Evolutionary conservation across 64 coral and sea anemone species (phyloP), one percentile per base, ranked within the genome.

Genomic region (Porites lutea): DNA sequence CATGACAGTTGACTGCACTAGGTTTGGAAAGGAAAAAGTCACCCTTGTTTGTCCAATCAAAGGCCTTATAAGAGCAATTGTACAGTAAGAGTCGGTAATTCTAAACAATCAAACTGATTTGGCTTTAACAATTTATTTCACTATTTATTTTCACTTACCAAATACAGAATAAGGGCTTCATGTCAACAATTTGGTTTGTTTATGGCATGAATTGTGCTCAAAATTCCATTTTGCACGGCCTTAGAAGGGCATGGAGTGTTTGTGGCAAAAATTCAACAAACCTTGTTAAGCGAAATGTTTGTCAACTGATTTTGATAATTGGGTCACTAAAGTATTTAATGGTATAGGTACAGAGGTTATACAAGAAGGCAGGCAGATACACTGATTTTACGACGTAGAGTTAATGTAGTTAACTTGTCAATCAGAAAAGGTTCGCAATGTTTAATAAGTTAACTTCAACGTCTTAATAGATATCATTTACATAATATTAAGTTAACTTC

Each of bases 1-100:
- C 16, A 63, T 63, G 60, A 63, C 15, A 68, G 65, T 68, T 20
- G 65, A 68, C 65, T 68, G 65, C 13, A 68, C 65, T 68, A 68
- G 65, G 65, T 68, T 68, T 68, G 16, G 3, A 68, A 68, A 68
- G 65, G 22, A 68, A 68, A 68, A 16, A 68, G 3, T 68, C 16
- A 13, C 22, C 16, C 65, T 16, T 68, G 16, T 68, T 68, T 13
- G 5, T 18, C 22, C 18, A 19, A 68, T 68, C 65, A 19, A 68
- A 68, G 18, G 65, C n/a, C 8, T 68, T 68, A 19, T 68, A 68
- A 68, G 65, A 68, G 0, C 65, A 68, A 68, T 68, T 68, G 65
- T 68, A 19, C 65, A 20, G 65, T 68, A 68, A 13, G 65, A 68
- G 65, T 68, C 65, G 16, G 65, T 68, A 68, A 68, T 68, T 68